Evolutionary conservation across 2,797 vertebrate genomes (phyloP).

Genomic region (Lindbergichthys nudifrons): DNA sequence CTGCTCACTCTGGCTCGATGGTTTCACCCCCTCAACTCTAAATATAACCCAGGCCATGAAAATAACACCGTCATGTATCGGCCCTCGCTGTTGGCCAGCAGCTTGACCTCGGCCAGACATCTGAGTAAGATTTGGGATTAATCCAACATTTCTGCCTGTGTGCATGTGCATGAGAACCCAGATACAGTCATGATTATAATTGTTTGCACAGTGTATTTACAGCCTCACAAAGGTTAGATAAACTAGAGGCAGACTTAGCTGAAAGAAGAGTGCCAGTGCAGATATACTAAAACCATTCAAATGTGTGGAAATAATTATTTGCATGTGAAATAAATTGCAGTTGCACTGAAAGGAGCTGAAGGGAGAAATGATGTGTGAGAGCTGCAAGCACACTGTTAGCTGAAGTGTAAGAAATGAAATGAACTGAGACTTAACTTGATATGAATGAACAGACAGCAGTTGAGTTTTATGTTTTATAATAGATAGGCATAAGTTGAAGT

Average conservation of each 20-base stretch:
- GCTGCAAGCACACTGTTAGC: neutral
- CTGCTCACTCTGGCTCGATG: conserved; percentile 42
- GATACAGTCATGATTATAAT: conserved; percentile 14
- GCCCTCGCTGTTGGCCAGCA: conserved; percentile 23
- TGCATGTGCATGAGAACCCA: neutral
- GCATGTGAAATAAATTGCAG: neutral
- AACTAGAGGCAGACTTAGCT: neutral
- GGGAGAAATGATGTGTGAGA: neutral
- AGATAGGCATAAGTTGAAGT: neutral
- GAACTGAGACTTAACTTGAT: neutral
- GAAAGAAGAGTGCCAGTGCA: neutral
- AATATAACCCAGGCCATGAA: conserved; percentile 62
- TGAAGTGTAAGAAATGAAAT: neutral
- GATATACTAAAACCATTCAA: neutral
- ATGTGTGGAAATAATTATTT: neutral
- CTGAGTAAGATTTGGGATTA: conserved; percentile 16
- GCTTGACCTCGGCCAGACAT: conserved; percentile 41
- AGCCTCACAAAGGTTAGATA: neutral
- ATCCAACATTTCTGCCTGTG: conserved; percentile 10
- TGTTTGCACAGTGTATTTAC: conserved; percentile 9
- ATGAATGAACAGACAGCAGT: neutral
- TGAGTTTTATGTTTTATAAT: neutral
- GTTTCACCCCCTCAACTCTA: conserved; percentile 43
- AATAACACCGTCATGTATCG: conserved; percentile 32
- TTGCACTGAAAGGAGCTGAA: neutral